phyloP scores from a whole-genome alignment of 35 echinoderm and acorn worm genomes.

The Apostichopus californicus region DNA sequence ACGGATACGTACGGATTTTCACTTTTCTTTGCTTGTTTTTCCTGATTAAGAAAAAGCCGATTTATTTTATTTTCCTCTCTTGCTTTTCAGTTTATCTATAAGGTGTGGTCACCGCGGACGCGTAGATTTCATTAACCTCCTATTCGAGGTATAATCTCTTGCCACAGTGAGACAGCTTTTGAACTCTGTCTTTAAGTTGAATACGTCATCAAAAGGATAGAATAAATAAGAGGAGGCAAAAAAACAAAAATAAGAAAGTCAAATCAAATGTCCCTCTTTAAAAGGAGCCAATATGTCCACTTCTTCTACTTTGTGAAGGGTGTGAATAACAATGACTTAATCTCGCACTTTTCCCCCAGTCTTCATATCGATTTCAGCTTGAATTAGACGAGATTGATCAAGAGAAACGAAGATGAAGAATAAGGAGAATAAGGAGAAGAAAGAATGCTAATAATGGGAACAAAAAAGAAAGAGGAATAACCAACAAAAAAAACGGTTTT shows the following conservation, averaged over 20 bases:
- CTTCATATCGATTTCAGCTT: background rate
- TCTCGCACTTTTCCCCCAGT: background rate
- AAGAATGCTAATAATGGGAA: background rate
- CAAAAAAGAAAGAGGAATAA: background rate
- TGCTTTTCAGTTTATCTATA: background rate
- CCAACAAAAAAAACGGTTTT: background rate
- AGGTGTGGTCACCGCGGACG: background rate
- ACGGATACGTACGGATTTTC: no score
- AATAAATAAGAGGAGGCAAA: background rate
- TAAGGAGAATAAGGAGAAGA: background rate
- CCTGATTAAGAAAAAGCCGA: no score
- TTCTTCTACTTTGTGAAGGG: background rate
- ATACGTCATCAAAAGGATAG: background rate
- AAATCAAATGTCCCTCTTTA: background rate
- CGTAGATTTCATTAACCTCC: background rate
- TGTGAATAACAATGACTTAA: constrained; percentile 5
- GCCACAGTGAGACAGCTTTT: background rate
- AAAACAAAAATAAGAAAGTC: background rate
- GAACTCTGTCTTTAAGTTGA: background rate
- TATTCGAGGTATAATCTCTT: background rate
- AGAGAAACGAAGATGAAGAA: background rate
- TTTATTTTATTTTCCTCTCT: background rate
- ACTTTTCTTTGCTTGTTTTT: no score
- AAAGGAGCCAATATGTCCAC: background rate
- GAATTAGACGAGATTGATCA: background rate